phyloP scores from a whole-genome alignment of 2,888 invertebrate genomes.

The Drosophila mimetica region DNA sequence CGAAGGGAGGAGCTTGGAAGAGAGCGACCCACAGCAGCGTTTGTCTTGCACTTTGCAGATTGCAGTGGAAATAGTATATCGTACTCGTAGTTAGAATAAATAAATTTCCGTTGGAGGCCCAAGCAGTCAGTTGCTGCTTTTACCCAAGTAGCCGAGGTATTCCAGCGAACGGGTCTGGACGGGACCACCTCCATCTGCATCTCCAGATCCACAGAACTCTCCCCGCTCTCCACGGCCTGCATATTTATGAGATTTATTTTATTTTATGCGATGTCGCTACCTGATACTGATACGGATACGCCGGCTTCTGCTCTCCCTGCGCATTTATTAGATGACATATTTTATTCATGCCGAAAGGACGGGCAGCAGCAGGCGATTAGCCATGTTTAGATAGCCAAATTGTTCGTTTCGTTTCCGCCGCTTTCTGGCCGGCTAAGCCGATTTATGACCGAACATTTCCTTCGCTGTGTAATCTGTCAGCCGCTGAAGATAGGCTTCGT shows the following conservation, averaged over 20 bases:
- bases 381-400: slow-evolving; percentile 55
- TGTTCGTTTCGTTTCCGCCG: slow-evolving; percentile 40
- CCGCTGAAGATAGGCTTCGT: not conserved
- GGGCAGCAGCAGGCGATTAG: slow-evolving; percentile 47
- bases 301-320: slow-evolving; percentile 21
- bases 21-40: slow-evolving; percentile 72
- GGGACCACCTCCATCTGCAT: not conserved
- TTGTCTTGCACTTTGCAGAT: slow-evolving; percentile 50
- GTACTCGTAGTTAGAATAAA: slow-evolving; percentile 70
- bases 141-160: slow-evolving; percentile 40
- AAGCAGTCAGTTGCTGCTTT: slow-evolving; percentile 23
- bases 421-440: slow-evolving; percentile 26
- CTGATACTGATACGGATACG: slow-evolving; percentile 51
- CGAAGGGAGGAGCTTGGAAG: not conserved
- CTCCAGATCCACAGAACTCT: not conserved
- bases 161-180: slow-evolving; percentile 17
- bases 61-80: slow-evolving; percentile 68
- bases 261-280: slow-evolving; percentile 75
- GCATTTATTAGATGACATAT: slow-evolving; percentile 54
- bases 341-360: slow-evolving; percentile 47
- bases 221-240: slow-evolving; percentile 40
- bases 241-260: slow-evolving; percentile 80
- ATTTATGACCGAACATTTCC: slow-evolving; percentile 47
- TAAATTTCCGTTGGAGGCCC: slow-evolving; percentile 53
- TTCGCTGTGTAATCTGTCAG: slow-evolving; percentile 38